A percentile compares a stretch with the other conserved stretches of the same genome.
These are phyloP conservation scores for Choloepus didactylus DNA, from an alignment of 2,797 vertebrate genomes.

Conservation along the genomic window DNA sequence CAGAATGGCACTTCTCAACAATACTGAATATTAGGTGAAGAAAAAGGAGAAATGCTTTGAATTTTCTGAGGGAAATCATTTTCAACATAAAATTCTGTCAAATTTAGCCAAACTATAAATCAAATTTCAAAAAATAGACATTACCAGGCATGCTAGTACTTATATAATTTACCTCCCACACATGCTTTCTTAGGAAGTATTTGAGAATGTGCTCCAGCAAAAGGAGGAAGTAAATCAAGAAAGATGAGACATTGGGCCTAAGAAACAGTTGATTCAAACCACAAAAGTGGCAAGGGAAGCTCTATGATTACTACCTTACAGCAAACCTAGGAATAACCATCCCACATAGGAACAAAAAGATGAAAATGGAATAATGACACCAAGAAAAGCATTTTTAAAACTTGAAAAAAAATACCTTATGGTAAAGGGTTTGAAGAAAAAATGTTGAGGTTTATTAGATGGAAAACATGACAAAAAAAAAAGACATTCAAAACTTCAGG, in stretches of 20 bases:
- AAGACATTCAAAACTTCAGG: background rate
- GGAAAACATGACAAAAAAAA: background rate
- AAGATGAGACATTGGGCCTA: background rate
- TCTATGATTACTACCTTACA: background rate
- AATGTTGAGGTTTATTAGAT: background rate
- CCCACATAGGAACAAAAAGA: background rate
- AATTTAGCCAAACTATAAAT: constrained; percentile 46
- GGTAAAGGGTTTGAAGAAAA: background rate
- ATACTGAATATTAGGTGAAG: background rate
- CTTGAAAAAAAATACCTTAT: background rate
- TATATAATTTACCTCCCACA: background rate
- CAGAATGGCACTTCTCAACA: constrained; percentile 13
- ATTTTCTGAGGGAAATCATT: constrained; percentile 23
- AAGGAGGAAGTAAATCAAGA: background rate
- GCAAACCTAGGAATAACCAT: background rate
- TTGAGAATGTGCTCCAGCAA: constrained; percentile 18
- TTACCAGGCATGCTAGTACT: background rate
- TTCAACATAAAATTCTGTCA: constrained; percentile 31
- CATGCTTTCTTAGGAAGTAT: background rate
- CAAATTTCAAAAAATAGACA: constrained; percentile 59
- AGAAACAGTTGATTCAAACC: background rate
- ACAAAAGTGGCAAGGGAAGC: background rate
- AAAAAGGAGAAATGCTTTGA: background rate
- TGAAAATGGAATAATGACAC: background rate
- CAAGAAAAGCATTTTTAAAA: background rate